phyloP scores from a whole-genome alignment of 37 sponge, comb jelly and placozoan genomes.

The Chondrosia reniformis region DNA sequence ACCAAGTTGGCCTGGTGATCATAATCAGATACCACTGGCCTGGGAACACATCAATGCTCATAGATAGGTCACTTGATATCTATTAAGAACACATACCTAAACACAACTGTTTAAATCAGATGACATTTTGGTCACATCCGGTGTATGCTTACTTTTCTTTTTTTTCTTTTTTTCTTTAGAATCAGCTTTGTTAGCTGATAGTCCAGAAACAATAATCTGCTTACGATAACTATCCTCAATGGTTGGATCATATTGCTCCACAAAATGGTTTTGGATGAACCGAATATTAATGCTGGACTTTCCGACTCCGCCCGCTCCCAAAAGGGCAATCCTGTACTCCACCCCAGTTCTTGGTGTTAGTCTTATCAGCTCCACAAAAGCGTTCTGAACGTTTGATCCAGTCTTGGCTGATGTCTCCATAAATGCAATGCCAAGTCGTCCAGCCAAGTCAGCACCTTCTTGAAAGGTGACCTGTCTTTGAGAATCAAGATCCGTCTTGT shows the following conservation, averaged over 20 bases:
- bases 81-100: no score
- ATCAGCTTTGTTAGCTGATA: no score
- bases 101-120: no score
- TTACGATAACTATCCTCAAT: conserved; percentile 95
- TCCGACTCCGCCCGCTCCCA: conserved; percentile 89
- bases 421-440: conserved; percentile 59
- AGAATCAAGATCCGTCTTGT: conserved; percentile 76
- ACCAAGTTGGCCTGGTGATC: no score
- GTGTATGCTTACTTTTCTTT: no score
- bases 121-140: no score
- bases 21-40: no score
- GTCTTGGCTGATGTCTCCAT: conserved; percentile 91
- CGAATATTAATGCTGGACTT: conserved; percentile 75
- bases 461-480: conserved; percentile 42
- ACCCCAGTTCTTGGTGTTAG: conserved; percentile 32
- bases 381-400: conserved; percentile 60
- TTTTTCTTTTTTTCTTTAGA: no score
- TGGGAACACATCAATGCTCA: no score
- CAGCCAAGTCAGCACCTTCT: conserved; percentile 61
- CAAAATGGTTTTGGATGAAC: conserved; percentile 68
- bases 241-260: conserved; percentile 86
- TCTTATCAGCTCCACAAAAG: conserved; percentile 77
- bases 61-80: no score
- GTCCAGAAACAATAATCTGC: conserved; percentile 63
- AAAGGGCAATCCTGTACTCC: conserved; percentile 68